Conservation (phyloP, 2,888 invertebrate species). For the Noctua pronuba region DNA sequence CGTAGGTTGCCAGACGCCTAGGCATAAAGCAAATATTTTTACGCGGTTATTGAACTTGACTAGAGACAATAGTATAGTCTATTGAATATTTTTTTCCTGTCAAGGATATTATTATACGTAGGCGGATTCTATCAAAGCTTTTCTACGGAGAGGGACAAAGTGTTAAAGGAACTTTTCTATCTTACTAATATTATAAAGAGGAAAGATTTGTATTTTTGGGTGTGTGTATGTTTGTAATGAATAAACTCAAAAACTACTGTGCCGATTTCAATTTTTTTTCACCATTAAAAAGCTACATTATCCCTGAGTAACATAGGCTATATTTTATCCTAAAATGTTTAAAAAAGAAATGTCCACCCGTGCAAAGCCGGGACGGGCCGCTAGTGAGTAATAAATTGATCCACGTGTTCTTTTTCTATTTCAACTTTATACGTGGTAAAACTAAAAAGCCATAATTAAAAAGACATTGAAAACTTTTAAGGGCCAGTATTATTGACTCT, state of each 20-base stretch:
- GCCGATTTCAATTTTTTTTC: too few species aligned
- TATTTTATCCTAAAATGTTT: too few species aligned
- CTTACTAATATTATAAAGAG: too few species aligned
- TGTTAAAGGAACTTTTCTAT: neutral
- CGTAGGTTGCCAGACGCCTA: constrained; percentile 33
- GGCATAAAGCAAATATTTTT: constrained; percentile 25
- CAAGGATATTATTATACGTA: constrained; percentile 5
- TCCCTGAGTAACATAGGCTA: too few species aligned
- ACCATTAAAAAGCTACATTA: too few species aligned
- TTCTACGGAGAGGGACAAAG: neutral
- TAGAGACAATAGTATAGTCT: too few species aligned
- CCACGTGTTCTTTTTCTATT: neutral
- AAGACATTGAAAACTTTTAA: constrained; percentile 30
- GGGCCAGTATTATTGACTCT: constrained; percentile 26
- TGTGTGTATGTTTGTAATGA: too few species aligned
- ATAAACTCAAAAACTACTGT: too few species aligned
- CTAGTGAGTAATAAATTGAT: neutral
- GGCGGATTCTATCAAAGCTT: neutral
- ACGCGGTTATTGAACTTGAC: constrained; percentile 30
- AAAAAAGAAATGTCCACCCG: too few species aligned
- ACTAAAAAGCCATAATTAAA: neutral
- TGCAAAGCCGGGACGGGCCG: too few species aligned
- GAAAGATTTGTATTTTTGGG: too few species aligned
- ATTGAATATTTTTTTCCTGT: too few species aligned
- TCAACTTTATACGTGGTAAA: neutral